Evolutionary conservation across 1,140 invertebrate species (phyloP), one percentile per base, ranked within the genome.

Genomic region (Mactra quadrangularis): DNA sequence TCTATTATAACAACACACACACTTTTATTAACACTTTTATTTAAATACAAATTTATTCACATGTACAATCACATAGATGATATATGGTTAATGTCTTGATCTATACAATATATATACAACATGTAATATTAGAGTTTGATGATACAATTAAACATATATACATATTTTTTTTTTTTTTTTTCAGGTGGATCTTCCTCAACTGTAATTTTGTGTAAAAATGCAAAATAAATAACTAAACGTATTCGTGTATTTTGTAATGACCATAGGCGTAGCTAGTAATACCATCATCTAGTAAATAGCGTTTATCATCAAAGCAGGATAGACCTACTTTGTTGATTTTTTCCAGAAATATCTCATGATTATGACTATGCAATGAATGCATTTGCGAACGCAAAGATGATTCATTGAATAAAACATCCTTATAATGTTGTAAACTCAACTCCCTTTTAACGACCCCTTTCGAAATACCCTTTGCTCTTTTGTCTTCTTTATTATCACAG

Each of bases 381-480:
- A 77, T 77, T 47, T 19, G 1, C 33, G 55, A 82, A 15, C 57
- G 55, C 2, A 77, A 25, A 19, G 31, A 13, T 31, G 74, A 9
- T 33, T 64, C 41, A 31, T 45, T 35, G 31, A 77, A 77, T 25
- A 77, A 33, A 6, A 27, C 25, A 9, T 74, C 2, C 50, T 64
- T 77, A 53, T 62, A 77, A 77, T 59, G 22, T 19, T 77, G 35
- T 2, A 29, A 41, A 33, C 22, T 60, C 19, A 64, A 47, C 29
- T 77, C 41, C 29, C 62, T 64, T 19, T 64, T 45, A 2, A 77
- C 74, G 11, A 38, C 27, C 3, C 22, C 45, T 50, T 64, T 62
- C 0, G 74, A 45, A 27, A 77, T 83, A 0, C 82, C 83, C 55
- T 89, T 88, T 3, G 60, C 68, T 50, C 85, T 85, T 75, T 85